Percentiles rank a stretch among this genome's conserved stretches.
Evolutionary conservation across 1,140 invertebrate species (phyloP).

Genomic region (Microplitis demolitor): DNA sequence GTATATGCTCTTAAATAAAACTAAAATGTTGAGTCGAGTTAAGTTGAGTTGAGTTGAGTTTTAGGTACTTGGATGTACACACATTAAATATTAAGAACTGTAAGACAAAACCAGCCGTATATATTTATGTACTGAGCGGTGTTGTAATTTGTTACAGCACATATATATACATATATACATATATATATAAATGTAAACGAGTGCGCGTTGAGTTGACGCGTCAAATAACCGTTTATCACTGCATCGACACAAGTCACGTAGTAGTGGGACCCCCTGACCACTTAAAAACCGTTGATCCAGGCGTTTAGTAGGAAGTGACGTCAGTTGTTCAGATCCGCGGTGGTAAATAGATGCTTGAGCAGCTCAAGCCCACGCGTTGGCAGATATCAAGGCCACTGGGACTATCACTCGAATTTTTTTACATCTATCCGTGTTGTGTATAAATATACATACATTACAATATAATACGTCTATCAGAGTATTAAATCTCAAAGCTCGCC

Average conservation of each 20-base stretch:
- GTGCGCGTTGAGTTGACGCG: conserved; percentile 31
- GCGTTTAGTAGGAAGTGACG: conserved; percentile 55
- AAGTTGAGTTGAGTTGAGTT: conserved; percentile 20
- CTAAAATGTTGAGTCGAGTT: conserved; percentile 26
- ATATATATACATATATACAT: conserved; percentile 3
- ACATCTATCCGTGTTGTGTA: too few relatives aligned
- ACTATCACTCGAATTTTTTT: too few relatives aligned
- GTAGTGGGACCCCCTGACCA: conserved; percentile 45
- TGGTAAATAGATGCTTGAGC: conserved; percentile 9
- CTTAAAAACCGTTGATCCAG: conserved; percentile 48
- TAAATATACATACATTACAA: too few relatives aligned
- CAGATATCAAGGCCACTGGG: too few relatives aligned
- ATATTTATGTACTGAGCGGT: background rate
- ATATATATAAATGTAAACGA: conserved; percentile 6
- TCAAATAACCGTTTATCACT: conserved; percentile 52
- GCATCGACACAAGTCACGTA: conserved; percentile 54
- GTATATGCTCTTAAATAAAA: conserved; percentile 10
- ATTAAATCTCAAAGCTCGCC: too few relatives aligned
- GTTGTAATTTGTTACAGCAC: too few relatives aligned
- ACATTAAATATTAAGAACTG: too few relatives aligned
- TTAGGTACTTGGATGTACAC: background rate
- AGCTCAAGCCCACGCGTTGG: background rate
- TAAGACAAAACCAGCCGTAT: too few relatives aligned
- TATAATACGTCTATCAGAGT: too few relatives aligned
- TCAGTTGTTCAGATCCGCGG: conserved; percentile 30